A percentile compares a stretch with the other conserved stretches of the same genome.
Conservation (phyloP, 2,113 vertebrate species). For the Dasyornis broadbenti region DNA sequence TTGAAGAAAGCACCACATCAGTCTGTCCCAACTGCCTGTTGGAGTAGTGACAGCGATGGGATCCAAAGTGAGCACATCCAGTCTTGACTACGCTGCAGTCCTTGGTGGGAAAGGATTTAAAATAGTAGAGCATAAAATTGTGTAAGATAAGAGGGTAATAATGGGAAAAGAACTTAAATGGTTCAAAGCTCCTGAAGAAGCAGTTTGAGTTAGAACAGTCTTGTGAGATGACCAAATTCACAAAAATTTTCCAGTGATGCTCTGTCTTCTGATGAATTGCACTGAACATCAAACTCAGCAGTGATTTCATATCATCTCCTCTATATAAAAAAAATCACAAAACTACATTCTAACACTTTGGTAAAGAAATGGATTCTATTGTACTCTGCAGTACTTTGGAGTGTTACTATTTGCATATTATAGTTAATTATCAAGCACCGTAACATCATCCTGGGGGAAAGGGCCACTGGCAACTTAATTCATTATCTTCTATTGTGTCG, state of each 20-base stretch:
- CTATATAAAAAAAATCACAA: background rate
- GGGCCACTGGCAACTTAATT: slow-evolving; percentile 64
- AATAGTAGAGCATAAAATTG: background rate
- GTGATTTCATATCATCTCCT: background rate
- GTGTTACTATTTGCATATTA: slow-evolving; percentile 78
- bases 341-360: background rate
- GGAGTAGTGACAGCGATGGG: background rate
- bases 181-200: background rate
- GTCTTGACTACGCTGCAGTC: background rate
- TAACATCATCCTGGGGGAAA: slow-evolving; percentile 70
- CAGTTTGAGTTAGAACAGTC: background rate
- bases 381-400: background rate
- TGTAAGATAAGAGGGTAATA: background rate
- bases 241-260: background rate
- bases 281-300: background rate
- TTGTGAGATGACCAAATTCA: background rate
- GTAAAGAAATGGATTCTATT: background rate
- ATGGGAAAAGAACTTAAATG: background rate
- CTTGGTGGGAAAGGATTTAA: background rate
- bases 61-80: background rate
- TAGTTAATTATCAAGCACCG: slow-evolving; percentile 86
- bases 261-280: background rate
- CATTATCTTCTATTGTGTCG: slow-evolving; percentile 72
- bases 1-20: background rate
- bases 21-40: background rate